Conservation (phyloP, 2,888 invertebrate genomes). For the Troides oblongomaculatus region DNA sequence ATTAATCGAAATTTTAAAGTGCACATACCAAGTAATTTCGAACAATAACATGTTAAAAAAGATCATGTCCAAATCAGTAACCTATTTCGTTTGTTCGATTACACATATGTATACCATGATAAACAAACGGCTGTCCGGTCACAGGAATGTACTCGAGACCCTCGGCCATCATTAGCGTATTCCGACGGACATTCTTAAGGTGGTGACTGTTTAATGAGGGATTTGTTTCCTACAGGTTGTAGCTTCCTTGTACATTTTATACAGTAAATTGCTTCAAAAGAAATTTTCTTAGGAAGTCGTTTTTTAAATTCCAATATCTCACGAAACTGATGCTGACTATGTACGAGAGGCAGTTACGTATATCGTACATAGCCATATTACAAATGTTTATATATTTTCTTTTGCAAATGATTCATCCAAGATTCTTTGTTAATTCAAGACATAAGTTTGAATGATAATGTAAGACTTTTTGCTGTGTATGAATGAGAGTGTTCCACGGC, state of each 20-base stretch:
- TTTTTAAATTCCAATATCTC: not conserved
- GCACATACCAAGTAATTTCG: too few species aligned
- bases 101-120: constrained; percentile 16
- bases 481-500: too few species aligned
- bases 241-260: constrained; percentile 37
- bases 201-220: constrained; percentile 33
- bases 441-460: too few species aligned
- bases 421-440: too few species aligned
- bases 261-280: constrained; percentile 28
- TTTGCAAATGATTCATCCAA: too few species aligned
- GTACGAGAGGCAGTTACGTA: too few species aligned
- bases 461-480: too few species aligned
- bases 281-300: not conserved
- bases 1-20: too few species aligned
- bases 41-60: constrained; percentile 1
- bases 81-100: not conserved
- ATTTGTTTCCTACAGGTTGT: constrained; percentile 26
- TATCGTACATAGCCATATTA: too few species aligned
- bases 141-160: constrained; percentile 34
- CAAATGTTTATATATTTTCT: too few species aligned
- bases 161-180: constrained; percentile 34
- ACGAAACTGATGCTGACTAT: not conserved
- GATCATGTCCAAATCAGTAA: constrained; percentile 8
- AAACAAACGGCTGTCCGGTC: constrained; percentile 10
- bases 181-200: constrained; percentile 31